Evolutionary conservation across 2,888 invertebrate genomes (phyloP).

Genomic region (Eupithecia inturbata): DNA sequence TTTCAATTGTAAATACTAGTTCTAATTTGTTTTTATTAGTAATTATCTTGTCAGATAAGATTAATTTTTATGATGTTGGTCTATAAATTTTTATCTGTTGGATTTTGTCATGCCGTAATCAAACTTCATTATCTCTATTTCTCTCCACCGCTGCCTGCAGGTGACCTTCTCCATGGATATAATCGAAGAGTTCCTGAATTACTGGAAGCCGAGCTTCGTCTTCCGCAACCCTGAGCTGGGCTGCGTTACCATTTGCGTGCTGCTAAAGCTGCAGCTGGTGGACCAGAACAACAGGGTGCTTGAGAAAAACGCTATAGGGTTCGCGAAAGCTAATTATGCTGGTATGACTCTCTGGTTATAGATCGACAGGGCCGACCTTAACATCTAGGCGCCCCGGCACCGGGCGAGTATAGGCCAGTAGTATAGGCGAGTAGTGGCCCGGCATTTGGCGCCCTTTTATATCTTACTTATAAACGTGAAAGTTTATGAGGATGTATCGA

Average conservation of each 20-base stretch:
- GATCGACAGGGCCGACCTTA: no score
- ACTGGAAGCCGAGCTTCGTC: conserved; percentile 49
- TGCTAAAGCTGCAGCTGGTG: conserved; percentile 48
- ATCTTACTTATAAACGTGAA: no score
- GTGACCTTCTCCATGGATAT: conserved; percentile 43
- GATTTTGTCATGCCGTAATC: neutral
- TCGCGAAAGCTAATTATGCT: conserved; percentile 50
- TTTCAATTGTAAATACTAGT: no score
- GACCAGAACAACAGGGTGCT: conserved; percentile 39
- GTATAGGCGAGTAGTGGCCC: no score
- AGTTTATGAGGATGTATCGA: no score
- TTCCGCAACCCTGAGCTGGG: conserved; percentile 48
- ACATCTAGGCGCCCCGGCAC: no score
- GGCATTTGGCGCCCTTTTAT: no score
- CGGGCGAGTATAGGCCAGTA: no score
- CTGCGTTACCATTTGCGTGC: conserved; percentile 54
- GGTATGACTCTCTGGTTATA: conserved; percentile 44
- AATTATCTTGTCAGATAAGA: neutral
- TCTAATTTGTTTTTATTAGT: no score
- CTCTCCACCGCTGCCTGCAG: conserved; percentile 36
- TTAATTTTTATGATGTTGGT: neutral
- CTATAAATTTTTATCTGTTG: neutral
- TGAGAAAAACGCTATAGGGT: conserved; percentile 43
- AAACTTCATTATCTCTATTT: neutral
- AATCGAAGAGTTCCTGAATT: conserved; percentile 50